Evolutionary conservation across 2,888 invertebrate genomes (phyloP), one percentile per base, ranked within the genome.

Genomic region (Volucella bombylans): DNA sequence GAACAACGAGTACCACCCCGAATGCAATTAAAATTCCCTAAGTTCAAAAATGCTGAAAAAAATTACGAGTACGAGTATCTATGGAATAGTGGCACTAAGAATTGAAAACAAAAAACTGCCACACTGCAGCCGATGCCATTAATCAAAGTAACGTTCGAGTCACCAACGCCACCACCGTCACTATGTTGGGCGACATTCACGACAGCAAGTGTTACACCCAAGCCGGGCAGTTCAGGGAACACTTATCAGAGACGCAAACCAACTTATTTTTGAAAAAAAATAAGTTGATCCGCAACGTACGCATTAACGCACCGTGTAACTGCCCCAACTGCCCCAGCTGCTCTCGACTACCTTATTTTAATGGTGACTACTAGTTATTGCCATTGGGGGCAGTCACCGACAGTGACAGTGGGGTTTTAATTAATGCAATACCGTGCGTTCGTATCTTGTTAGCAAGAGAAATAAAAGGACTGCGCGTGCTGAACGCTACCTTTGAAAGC

Each of bases 321-420:
- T 74, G 64, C 73, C n/a, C 62, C 64, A 59, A 68, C 77, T 77
- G 68, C 68, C 49, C 50, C 62, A 80, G 65, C 73, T 74, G 73
- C 82, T 82, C 72, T 83, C 68, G 59, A 82, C 54, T 73, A 39
- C 69, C 69, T 79, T 81, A 65, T 82, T 61, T 67, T 62, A 69
- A 67, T 71, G 64, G 74, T 80, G 83, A 76, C 80, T 74, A 83
- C 83, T 80, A 55, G 83, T 80, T 74, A 74, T 59, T 74, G 73
- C 83, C 69, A 80, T 83, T 79, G 45, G 64, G 69, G 69, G 59
- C 83, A 77, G 15, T 31, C 31, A 41, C 39, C 43, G 47, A 57
- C 72, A 18, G 38, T 49, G 77, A 55, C 18, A 54, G 57, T 73
- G 47, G 45, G 52, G 64, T 50, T 73, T 65, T 74, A 83, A 83